Conservation (phyloP, 1,140 invertebrate genomes). For the Melanaphis sacchari region DNA sequence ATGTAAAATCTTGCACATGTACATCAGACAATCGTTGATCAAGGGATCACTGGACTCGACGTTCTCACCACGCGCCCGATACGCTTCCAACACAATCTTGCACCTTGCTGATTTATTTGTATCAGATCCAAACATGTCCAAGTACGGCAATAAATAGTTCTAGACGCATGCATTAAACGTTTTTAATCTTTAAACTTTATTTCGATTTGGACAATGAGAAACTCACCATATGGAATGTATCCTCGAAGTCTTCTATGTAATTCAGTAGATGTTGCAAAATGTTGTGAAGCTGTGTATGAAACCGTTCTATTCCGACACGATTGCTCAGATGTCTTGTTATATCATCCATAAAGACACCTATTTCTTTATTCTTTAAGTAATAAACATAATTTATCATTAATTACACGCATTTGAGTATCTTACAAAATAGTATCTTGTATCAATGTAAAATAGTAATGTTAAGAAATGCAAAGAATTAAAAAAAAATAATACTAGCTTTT, state of each 20-base stretch:
- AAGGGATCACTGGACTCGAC: constrained; percentile 80
- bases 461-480: not conserved
- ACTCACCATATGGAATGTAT: constrained; percentile 39
- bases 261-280: constrained; percentile 43
- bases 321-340: constrained; percentile 42
- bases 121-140: constrained; percentile 90
- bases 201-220: not conserved
- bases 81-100: constrained; percentile 80
- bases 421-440: not conserved
- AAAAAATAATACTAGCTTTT: not conserved
- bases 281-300: constrained; percentile 46
- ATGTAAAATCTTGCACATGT: constrained; percentile 85
- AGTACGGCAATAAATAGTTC: constrained; percentile 88
- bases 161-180: not conserved
- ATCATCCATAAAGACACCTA: constrained; percentile 34
- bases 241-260: constrained; percentile 49
- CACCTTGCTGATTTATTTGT: constrained; percentile 81
- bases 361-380: constrained; percentile 42
- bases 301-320: constrained; percentile 48
- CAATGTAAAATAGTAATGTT: too few relatives aligned
- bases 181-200: not conserved
- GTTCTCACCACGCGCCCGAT: constrained; percentile 68
- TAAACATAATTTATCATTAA: constrained; percentile 60
- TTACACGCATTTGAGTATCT: not conserved
- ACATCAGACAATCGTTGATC: constrained; percentile 85